Percentiles rank a stretch among this genome's conserved stretches.
Conservation (phyloP, 2,113 vertebrate genomes). For the Nothoprocta perdicaria region DNA sequence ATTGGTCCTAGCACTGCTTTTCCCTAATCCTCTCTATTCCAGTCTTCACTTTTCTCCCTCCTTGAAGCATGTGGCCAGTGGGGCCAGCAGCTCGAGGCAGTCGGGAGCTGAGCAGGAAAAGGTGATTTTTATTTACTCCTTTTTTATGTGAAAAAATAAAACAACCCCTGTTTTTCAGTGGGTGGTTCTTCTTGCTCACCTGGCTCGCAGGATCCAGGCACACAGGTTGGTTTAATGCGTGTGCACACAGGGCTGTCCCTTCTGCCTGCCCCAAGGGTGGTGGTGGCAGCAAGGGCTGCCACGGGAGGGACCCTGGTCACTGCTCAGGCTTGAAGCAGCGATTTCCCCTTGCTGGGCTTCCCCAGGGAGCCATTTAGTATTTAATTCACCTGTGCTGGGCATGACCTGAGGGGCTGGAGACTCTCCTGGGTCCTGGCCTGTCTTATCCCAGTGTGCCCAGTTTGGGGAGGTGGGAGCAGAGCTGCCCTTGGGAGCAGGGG, state of each 20-base stretch:
- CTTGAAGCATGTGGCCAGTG: not conserved
- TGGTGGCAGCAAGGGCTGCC: not conserved
- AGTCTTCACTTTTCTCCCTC: not conserved
- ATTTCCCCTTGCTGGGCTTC: not conserved
- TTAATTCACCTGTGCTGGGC: not conserved
- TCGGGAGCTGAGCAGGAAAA: not conserved
- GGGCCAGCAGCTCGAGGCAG: not conserved
- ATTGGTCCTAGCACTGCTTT: not conserved
- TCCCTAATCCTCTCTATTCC: not conserved
- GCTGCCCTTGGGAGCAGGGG: not conserved
- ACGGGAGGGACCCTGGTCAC: not conserved
- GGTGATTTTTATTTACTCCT: conserved; percentile 24
- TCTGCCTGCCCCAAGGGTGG: not conserved
- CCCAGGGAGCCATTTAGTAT: no score
- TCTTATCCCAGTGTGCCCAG: not conserved
- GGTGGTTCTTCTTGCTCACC: not conserved
- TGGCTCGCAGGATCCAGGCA: not conserved
- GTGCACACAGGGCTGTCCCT: not conserved
- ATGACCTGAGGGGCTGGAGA: not conserved
- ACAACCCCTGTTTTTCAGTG: not conserved
- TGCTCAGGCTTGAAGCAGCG: not conserved
- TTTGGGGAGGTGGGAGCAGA: not conserved
- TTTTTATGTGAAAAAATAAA: conserved; percentile 50
- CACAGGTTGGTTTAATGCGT: fast-evolving
- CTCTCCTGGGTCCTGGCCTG: not conserved